Percentiles rank a stretch among this genome's conserved stretches.
Conservation (phyloP, 1,140 invertebrate species). For the Cepaea nemoralis region DNA sequence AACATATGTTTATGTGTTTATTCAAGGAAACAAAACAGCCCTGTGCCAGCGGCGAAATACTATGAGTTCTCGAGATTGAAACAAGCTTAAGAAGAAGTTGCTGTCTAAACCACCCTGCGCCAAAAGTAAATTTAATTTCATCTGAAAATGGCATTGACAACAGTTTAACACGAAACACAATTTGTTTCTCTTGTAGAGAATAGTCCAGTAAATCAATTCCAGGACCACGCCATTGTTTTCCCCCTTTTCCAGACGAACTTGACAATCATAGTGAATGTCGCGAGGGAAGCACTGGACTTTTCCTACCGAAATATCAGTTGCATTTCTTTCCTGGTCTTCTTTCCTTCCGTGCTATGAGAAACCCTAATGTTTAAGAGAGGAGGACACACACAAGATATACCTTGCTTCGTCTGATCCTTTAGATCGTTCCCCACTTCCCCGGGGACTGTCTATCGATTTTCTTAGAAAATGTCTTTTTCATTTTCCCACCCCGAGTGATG, state of each 20-base stretch:
- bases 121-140: background rate
- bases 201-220: background rate
- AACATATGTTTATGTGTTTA: too few species aligned
- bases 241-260: background rate
- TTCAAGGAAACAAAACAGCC: too few species aligned
- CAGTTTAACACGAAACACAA: background rate
- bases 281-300: background rate
- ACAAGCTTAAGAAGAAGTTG: too few species aligned
- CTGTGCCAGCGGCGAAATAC: too few species aligned
- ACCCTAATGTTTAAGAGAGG: background rate
- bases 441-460: constrained; percentile 5
- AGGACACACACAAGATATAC: background rate
- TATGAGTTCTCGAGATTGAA: too few species aligned
- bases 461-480: constrained; percentile 12
- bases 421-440: background rate
- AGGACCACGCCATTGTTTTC: background rate
- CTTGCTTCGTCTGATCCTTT: constrained; percentile 14
- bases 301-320: background rate
- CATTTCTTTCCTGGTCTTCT: background rate
- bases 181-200: background rate
- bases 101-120: background rate
- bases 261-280: background rate
- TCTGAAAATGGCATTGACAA: background rate
- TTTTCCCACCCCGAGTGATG: constrained; percentile 6
- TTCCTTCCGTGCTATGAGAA: background rate